Conservation (phyloP, 2,888 invertebrate species). For the Saturnia pavonia region DNA sequence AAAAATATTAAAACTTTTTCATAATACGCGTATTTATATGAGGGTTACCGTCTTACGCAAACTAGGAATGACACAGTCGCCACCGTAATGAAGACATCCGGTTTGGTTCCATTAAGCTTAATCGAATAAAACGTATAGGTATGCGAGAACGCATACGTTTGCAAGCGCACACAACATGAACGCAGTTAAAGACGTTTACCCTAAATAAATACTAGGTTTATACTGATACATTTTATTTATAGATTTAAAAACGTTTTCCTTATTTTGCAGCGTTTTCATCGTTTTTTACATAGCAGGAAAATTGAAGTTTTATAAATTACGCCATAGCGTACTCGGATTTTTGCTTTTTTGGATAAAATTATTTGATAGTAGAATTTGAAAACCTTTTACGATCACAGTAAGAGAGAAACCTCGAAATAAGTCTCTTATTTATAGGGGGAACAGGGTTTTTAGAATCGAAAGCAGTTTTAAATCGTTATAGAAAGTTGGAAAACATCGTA, state of each 20-base stretch:
- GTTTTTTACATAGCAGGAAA: neutral
- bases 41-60: neutral
- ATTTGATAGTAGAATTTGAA: neutral
- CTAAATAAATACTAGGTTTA: neutral
- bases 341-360: neutral
- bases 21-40: neutral
- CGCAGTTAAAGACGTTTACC: neutral
- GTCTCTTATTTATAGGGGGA: too few relatives aligned
- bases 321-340: neutral
- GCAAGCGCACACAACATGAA: constrained; percentile 7
- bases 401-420: neutral
- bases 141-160: too few relatives aligned
- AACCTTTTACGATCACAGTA: neutral
- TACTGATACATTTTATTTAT: constrained; percentile 15
- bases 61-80: neutral
- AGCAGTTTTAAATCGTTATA: neutral
- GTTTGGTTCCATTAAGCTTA: neutral
- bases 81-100: neutral
- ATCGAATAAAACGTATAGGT: constrained; percentile 8
- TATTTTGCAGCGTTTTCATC: constrained; percentile 3
- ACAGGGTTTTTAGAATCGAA: neutral
- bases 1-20: neutral
- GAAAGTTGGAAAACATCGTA: neutral
- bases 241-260: constrained; percentile 10
- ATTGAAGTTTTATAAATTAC: neutral